Evolutionary conservation across 2,888 invertebrate genomes (phyloP).

Genomic region (Gerris lacustris): DNA sequence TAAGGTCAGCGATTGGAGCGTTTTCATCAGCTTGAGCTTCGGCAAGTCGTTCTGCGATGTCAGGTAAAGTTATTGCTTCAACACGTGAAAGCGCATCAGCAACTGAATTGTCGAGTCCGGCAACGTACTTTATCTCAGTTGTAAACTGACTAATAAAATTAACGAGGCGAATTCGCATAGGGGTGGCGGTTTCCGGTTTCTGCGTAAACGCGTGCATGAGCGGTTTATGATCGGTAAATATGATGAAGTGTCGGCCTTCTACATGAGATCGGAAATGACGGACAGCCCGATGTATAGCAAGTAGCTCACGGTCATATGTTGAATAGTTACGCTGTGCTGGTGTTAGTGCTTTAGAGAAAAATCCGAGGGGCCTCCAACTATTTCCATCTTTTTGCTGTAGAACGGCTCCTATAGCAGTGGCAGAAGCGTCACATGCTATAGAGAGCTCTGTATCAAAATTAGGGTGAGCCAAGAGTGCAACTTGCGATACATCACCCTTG

Average conservation of each 20-base stretch:
- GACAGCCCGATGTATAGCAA: conserved; percentile 31
- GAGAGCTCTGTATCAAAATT: conserved; percentile 31
- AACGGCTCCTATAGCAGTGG: conserved; percentile 13
- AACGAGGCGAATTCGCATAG: conserved; percentile 34
- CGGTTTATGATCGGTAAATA: conserved; percentile 4
- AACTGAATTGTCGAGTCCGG: conserved; percentile 33
- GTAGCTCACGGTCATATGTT: too few species aligned
- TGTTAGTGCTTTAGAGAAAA: conserved; percentile 28
- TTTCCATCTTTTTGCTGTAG: conserved; percentile 19
- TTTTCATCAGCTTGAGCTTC: conserved; percentile 26
- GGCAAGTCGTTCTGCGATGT: conserved; percentile 31
- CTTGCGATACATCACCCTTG: conserved; percentile 32
- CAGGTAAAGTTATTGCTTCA: conserved; percentile 30
- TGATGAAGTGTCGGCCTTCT: conserved; percentile 3
- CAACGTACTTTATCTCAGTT: conserved; percentile 34
- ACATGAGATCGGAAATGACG: conserved; percentile 17
- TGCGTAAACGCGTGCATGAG: background rate
- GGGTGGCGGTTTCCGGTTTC: conserved; percentile 3
- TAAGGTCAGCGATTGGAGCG: background rate
- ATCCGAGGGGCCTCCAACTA: conserved; percentile 24
- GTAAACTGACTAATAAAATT: conserved; percentile 34
- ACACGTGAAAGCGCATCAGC: conserved; percentile 35
- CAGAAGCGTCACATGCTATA: conserved; percentile 18
- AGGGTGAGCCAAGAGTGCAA: conserved; percentile 35
- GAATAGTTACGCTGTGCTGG: conserved; percentile 34